Evolutionary conservation across 1,140 invertebrate genomes (phyloP), one percentile per base, ranked within the genome.

Genomic region (Zaprionus inermis): DNA sequence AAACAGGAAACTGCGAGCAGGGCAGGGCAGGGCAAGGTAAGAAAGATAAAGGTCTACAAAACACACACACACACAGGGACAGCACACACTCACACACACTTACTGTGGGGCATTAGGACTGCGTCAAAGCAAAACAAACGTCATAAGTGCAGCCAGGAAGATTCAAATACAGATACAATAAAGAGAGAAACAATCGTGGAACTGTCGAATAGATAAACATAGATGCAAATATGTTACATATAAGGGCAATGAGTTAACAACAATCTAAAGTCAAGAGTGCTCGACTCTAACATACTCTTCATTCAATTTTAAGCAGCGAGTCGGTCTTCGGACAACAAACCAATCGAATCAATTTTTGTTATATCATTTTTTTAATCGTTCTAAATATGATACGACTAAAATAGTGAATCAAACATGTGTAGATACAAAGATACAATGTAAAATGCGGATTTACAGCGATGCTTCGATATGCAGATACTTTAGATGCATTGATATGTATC

Each of bases 41-140:
- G 41, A 30, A 34, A 44, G 34, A 58, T 59, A 64, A 77, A 69
- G 66, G 66, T 46, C 34, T 24, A 20, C 54, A 52, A 38, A 14
- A 49, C 11, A 64, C 16, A 70, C n/a, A 36, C 14, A 36, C 18
- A 38, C 2, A 41, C 9, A 44, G n/a, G 6, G 54, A 24, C 55
- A 11, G 28, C 5, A 55, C 12, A 49, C 30, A 38, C 5, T 55
- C 20, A 41, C 30, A 56, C 6, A 30, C 34, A 70, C 46, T 18
- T 5, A 44, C 11, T 5, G 30, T n/a, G 28, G n/a, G 11, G 51
- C 30, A 38, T 24, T 63, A 28, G 49, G 63, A 79, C 63, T 83
- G 83, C 76, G 83, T 83, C 83, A 82, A 86, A 83, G 76, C 70
- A 74, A 88, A 74, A 74, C 76, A 77, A 81, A 89, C 83, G 83